These are phyloP conservation scores for Zootoca vivipara DNA, from an alignment of 2,113 vertebrate genomes.

Conservation along the genomic window DNA sequence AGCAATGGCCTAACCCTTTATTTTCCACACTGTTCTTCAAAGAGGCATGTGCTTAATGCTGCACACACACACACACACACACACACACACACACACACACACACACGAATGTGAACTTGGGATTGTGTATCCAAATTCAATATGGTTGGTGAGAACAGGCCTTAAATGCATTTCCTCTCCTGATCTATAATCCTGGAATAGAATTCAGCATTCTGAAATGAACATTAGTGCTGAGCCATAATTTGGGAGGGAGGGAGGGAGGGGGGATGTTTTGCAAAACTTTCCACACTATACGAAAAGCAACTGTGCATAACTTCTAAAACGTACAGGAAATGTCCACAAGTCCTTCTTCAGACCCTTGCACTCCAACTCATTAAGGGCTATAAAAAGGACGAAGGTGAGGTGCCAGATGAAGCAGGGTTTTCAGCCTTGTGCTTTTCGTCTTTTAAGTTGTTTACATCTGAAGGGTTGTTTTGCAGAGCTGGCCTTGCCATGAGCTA, in stretches of 20 bases:
- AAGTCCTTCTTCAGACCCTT: background rate
- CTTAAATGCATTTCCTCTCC: background rate
- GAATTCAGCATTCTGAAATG: background rate
- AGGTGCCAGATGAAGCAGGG: background rate
- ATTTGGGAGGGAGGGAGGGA: background rate
- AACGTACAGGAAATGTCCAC: background rate
- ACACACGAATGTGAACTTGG: background rate
- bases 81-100: background rate
- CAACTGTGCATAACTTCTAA: no score
- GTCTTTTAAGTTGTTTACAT: no score
- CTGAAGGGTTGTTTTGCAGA: no score
- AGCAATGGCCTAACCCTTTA: background rate
- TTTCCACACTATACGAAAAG: background rate
- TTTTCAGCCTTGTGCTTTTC: background rate
- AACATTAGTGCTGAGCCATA: background rate
- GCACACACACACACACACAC: background rate
- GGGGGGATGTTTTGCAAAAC: background rate
- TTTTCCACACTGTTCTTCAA: background rate
- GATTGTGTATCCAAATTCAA: background rate
- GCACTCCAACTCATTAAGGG: background rate
- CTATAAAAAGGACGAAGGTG: background rate
- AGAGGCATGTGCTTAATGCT: background rate
- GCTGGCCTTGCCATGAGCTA: no score
- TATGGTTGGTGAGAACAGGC: background rate
- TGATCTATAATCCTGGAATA: background rate